Percentiles rank a stretch among this genome's conserved stretches.
phyloP scores from a whole-genome alignment of 2,888 invertebrate species.

The Drosophila lutescens region DNA sequence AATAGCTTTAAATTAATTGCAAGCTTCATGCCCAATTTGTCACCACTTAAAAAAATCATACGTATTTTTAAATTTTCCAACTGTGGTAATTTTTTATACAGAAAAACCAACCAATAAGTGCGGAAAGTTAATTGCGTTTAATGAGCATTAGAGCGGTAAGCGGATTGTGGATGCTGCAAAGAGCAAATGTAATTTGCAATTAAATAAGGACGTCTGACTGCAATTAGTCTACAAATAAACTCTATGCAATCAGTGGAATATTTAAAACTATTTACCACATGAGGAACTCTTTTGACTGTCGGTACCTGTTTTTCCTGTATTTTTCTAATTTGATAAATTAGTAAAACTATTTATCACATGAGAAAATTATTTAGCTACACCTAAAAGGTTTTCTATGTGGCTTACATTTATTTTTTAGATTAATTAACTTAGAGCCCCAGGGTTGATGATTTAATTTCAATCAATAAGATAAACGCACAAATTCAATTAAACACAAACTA shows the following conservation, averaged over 20 bases:
- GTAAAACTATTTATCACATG: not conserved
- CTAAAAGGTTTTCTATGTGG: not conserved
- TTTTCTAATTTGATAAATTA: not conserved
- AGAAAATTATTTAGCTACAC: not conserved
- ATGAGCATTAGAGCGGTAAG: slow-evolving; percentile 50
- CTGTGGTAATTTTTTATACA: slow-evolving; percentile 10
- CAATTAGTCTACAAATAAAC: slow-evolving; percentile 19
- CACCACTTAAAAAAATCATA: slow-evolving; percentile 23
- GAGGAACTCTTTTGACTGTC: not conserved
- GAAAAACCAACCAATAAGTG: slow-evolving; percentile 22
- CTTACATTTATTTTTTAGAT: not conserved
- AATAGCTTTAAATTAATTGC: slow-evolving; percentile 55
- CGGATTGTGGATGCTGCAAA: slow-evolving; percentile 43
- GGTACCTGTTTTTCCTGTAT: too few species aligned
- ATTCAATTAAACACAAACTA: slow-evolving; percentile 12
- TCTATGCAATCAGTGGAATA: not conserved
- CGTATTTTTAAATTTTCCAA: slow-evolving; percentile 12
- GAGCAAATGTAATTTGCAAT: slow-evolving; percentile 39
- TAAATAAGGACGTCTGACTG: slow-evolving; percentile 26
- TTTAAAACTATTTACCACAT: slow-evolving; percentile 1
- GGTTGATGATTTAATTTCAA: not conserved
- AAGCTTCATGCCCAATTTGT: slow-evolving; percentile 56
- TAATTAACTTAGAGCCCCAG: not conserved
- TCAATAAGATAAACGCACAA: slow-evolving; percentile 1
- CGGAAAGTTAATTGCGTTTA: slow-evolving; percentile 61